Base-by-base conservation (phyloP, 1,140 invertebrate genomes). In the Drosophila gunungcola region DNA sequence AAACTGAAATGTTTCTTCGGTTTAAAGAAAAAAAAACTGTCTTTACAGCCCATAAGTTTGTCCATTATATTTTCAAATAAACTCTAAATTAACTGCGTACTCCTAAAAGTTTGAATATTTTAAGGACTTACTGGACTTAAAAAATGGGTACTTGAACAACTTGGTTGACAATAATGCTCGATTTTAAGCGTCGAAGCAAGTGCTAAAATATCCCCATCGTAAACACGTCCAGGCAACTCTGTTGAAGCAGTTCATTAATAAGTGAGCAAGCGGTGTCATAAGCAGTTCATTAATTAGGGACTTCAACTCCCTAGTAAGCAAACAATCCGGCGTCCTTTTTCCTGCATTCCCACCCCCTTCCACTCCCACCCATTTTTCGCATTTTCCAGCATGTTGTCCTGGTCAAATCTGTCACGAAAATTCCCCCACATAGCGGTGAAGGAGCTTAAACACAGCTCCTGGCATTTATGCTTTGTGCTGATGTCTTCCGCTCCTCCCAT, bases 281-380 rank as follows among this genome's bases (percentile, higher is more conserved):
- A 67, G 65, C 61, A 69, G 49, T 69, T 69, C 65, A 67, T 69
- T 67, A 69, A 55, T 67, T 55, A 69, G 41, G 49, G 36, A 67
- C 57, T 63, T 51, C 13, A 51, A 42, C 64, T 51, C 27, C 45
- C 46, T 11, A 12, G 45, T 12, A 27, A 39, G 45, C 45, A 63
- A 67, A 43, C 64, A 63, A 34, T 51, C 36, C 45, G 36, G 57
- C n/a, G 39, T 63, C 38, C 36, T 34, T 16, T 6, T 52, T 51
- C 25, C 43, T 25, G 36, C 43, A 42, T 42, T 32, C 5, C 29
- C 5, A 32, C 29, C 29, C 29, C 29, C 27, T n/a, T 7, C 2
- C 36, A 7, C 36, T 3, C 36, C 36, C 9, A 38, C 7, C 29
- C 29, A 5, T 6, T 32, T 32, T 6, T 32, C 29, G 6, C 29